phyloP scores from a whole-genome alignment of 2,888 invertebrate genomes.

The Melieria omissa region DNA sequence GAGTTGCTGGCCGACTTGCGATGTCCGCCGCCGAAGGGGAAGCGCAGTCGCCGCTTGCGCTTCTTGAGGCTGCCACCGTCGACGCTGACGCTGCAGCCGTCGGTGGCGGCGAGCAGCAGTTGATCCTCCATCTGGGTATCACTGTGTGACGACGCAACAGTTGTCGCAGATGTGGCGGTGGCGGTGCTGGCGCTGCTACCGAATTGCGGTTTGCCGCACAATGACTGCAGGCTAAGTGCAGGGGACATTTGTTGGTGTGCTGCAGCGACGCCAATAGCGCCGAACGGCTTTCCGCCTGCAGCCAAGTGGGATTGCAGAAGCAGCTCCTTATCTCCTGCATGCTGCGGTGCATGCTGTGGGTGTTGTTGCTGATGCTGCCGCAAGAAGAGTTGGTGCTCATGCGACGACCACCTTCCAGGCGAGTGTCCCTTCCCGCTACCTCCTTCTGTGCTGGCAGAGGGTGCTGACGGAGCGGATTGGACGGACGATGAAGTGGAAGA shows the following conservation, averaged over 20 bases:
- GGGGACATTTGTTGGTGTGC: conserved; percentile 37
- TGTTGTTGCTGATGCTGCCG: conserved; percentile 36
- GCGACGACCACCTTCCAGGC: conserved; percentile 43
- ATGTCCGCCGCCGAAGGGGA: conserved; percentile 44
- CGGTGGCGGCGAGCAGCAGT: conserved; percentile 27
- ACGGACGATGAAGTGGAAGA: conserved; percentile 56
- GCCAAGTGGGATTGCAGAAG: conserved; percentile 29
- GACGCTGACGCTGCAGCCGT: conserved; percentile 30
- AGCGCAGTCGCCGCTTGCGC: conserved; percentile 49
- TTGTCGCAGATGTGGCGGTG: conserved; percentile 48
- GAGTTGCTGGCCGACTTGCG: conserved; percentile 22
- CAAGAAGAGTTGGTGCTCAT: conserved; percentile 45
- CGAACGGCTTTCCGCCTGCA: conserved; percentile 27
- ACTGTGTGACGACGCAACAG: conserved; percentile 47
- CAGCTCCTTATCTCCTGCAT: conserved; percentile 25
- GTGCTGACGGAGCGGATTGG: conserved; percentile 50
- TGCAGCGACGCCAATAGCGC: conserved; percentile 6
- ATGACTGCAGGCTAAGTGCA: conserved; percentile 40
- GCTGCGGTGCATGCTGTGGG: conserved; percentile 14
- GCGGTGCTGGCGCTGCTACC: conserved; percentile 28
- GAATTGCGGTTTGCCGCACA: conserved; percentile 31
- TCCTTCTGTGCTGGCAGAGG: conserved; percentile 41
- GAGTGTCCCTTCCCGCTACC: conserved; percentile 41
- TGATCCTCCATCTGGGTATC: conserved; percentile 45
- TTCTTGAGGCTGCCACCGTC: conserved; percentile 45